Conservation (phyloP, 1,140 invertebrate species). For the Drosophila ohnishii region DNA sequence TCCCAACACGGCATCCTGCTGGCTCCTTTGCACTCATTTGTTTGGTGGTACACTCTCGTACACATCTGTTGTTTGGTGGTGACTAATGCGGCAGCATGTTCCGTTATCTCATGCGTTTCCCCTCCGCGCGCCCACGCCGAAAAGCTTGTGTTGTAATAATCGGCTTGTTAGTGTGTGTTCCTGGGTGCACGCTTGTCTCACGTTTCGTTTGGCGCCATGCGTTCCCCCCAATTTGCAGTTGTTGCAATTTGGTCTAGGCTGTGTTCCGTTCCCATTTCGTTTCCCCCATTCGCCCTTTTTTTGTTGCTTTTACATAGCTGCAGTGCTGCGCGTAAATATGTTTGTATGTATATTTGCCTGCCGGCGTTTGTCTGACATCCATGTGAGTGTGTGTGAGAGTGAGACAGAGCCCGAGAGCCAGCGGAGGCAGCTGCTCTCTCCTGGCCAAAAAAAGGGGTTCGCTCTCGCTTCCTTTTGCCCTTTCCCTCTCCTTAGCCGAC, state of each 20-base stretch:
- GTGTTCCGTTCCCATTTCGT: conserved; percentile 49
- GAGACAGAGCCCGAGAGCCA: not conserved
- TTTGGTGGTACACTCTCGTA: conserved; percentile 13
- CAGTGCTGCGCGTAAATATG: conserved; percentile 19
- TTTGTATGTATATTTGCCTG: conserved; percentile 15
- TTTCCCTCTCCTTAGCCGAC: conserved; percentile 12
- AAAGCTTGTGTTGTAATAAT: conserved; percentile 43
- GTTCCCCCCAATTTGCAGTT: conserved; percentile 55
- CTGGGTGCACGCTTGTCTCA: conserved; percentile 33
- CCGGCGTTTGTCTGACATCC: conserved; percentile 25
- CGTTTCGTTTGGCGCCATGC: conserved; percentile 59
- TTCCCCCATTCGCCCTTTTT: conserved; percentile 49
- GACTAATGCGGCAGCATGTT: conserved; percentile 58
- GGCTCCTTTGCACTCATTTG: conserved; percentile 42
- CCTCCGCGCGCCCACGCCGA: conserved; percentile 16
- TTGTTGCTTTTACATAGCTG: conserved; percentile 54
- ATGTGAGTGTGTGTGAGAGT: conserved; percentile 8
- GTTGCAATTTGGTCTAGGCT: conserved; percentile 61
- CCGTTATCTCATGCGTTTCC: conserved; percentile 60
- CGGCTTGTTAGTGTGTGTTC: conserved; percentile 3
- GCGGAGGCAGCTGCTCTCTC: conserved; percentile 38
- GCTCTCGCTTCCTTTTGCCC: conserved; percentile 7
- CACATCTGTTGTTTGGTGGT: conserved; percentile 66
- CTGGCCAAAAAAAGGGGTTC: conserved; percentile 39
- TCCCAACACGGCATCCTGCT: conserved; percentile 11